Evolutionary conservation across 2,797 vertebrate species (phyloP).

Genomic region (Choloepus didactylus): DNA sequence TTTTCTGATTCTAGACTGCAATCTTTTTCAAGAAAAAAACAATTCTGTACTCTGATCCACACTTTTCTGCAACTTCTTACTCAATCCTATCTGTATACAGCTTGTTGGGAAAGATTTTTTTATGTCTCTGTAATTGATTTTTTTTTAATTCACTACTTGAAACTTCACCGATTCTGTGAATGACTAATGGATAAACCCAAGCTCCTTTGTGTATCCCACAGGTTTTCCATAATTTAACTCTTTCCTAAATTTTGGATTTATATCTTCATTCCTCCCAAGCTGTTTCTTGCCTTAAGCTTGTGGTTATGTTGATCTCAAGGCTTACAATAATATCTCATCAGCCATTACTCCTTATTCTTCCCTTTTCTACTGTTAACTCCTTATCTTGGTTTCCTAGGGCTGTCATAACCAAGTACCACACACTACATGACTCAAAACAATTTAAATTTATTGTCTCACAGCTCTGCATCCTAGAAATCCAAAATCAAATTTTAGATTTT

Average conservation of each 20-base stretch:
- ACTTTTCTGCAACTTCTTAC: background rate
- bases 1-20: background rate
- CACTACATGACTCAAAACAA: too few relatives aligned
- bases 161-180: slow-evolving; percentile 29
- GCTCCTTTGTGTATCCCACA: background rate
- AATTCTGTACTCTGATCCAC: background rate
- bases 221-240: background rate
- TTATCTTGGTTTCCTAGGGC: background rate
- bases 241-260: background rate
- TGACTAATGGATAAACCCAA: background rate
- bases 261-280: background rate
- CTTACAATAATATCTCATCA: background rate
- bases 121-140: background rate
- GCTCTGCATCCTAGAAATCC: too few relatives aligned
- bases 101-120: background rate
- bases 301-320: background rate
- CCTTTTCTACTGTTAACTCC: background rate
- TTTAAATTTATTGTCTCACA: too few relatives aligned
- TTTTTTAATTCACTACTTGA: background rate
- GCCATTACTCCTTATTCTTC: too few relatives aligned
- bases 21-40: background rate
- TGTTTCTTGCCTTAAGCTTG: slow-evolving; percentile 49
- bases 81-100: background rate
- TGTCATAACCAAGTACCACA: too few relatives aligned
- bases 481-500: too few relatives aligned